Evolutionary conservation across 2,797 vertebrate genomes (phyloP).

Genomic region (Loris lydekkerianus): DNA sequence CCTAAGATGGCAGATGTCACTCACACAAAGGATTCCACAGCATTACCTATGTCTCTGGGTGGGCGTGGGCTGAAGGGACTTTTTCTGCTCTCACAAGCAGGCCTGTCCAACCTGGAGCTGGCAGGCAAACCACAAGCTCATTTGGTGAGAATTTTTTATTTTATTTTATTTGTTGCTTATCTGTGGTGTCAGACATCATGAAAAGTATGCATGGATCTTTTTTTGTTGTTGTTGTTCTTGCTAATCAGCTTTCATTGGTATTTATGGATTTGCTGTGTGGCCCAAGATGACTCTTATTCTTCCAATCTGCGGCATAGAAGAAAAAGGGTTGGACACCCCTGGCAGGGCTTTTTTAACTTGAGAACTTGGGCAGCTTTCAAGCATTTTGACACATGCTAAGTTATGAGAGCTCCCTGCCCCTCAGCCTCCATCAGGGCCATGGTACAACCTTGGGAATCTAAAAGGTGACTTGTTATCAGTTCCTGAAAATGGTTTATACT

Average conservation of each 20-base stretch:
- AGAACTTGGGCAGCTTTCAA: not conserved
- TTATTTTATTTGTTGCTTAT: too few relatives aligned
- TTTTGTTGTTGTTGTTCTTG: too few relatives aligned
- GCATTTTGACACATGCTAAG: not conserved
- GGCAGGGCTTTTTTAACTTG: not conserved
- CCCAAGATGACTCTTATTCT: too few relatives aligned
- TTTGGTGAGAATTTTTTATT: too few relatives aligned
- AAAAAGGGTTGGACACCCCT: too few relatives aligned
- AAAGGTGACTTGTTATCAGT: not conserved
- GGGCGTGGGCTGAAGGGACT: not conserved
- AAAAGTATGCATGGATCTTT: too few relatives aligned
- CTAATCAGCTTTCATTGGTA: too few relatives aligned
- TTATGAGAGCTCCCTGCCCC: not conserved
- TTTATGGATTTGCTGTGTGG: too few relatives aligned
- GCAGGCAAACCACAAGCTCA: too few relatives aligned
- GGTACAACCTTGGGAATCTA: not conserved
- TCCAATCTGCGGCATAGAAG: too few relatives aligned
- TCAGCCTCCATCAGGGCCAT: not conserved
- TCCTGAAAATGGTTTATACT: not conserved
- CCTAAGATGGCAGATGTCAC: not conserved
- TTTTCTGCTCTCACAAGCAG: not conserved
- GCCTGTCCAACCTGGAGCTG: too few relatives aligned
- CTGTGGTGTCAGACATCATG: too few relatives aligned
- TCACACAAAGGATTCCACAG: not conserved
- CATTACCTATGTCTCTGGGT: not conserved